Percentiles rank a stretch among this genome's conserved stretches.
phyloP scores from a whole-genome alignment of 1,140 invertebrate species.

The Euwallacea similis region DNA sequence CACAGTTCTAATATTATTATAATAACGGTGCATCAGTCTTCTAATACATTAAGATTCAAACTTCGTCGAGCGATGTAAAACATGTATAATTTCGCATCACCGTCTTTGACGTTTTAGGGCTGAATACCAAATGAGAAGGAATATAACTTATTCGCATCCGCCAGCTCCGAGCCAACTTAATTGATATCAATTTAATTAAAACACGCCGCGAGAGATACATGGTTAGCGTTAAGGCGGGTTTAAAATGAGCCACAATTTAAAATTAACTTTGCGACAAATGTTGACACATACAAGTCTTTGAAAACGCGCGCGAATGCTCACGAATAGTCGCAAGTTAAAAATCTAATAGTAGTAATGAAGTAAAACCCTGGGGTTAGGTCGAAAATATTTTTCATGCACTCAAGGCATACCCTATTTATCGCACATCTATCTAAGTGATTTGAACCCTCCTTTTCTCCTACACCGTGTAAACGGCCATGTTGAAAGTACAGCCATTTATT shows the following conservation, averaged over 20 bases:
- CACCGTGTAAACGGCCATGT: too few species aligned
- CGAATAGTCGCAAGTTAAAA: too few species aligned
- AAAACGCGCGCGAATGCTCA: too few species aligned
- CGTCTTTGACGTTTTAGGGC: slow-evolving; percentile 10
- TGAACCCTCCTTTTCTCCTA: too few species aligned
- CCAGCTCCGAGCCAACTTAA: neutral
- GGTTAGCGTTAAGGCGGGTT: slow-evolving; percentile 8
- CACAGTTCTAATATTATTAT: slow-evolving; percentile 5
- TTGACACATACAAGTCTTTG: too few species aligned
- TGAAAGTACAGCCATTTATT: too few species aligned
- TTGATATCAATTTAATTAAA: slow-evolving; percentile 17
- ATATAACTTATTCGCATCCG: slow-evolving; percentile 12
- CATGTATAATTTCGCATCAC: slow-evolving; percentile 10
- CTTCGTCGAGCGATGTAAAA: slow-evolving; percentile 8
- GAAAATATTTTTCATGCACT: too few species aligned
- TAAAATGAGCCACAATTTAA: neutral
- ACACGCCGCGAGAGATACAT: slow-evolving; percentile 11
- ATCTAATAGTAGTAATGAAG: too few species aligned
- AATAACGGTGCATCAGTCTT: slow-evolving; percentile 3
- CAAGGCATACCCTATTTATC: too few species aligned
- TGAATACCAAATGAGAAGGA: slow-evolving; percentile 14
- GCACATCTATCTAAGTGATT: too few species aligned
- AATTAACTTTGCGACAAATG: too few species aligned
- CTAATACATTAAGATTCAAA: slow-evolving; percentile 10
- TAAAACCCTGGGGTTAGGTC: too few species aligned